Percentiles rank a stretch among this genome's conserved stretches.
These are phyloP conservation scores for Solea solea DNA, from an alignment of 2,113 vertebrate species.

Conservation along the genomic window DNA sequence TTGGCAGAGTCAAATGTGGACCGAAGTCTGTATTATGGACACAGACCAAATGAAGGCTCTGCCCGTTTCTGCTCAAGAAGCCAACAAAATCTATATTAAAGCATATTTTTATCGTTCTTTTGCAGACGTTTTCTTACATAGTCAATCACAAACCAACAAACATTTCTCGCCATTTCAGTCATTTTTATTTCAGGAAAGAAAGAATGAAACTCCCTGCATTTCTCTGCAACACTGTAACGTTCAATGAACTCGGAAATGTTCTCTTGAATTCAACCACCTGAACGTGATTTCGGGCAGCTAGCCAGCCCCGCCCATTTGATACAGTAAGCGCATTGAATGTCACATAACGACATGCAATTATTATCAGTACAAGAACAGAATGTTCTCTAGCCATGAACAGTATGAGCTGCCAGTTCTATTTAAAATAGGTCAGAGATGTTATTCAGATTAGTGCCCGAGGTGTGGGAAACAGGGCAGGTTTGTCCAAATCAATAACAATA, in stretches of 20 bases:
- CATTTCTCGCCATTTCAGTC: too few relatives aligned
- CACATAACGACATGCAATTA: neutral
- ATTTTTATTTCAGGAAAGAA: too few relatives aligned
- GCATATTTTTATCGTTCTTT: too few relatives aligned
- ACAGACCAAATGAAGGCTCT: too few relatives aligned
- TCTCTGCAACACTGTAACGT: neutral
- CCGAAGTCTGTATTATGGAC: too few relatives aligned
- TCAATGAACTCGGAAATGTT: neutral
- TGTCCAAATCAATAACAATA: neutral
- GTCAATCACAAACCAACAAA: too few relatives aligned
- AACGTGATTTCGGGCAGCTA: neutral
- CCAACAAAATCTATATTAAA: too few relatives aligned
- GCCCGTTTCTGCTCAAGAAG: too few relatives aligned
- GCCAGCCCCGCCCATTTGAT: neutral
- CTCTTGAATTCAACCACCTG: neutral
- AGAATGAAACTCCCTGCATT: neutral
- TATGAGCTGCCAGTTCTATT: neutral
- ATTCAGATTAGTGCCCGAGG: neutral
- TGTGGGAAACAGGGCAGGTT: neutral
- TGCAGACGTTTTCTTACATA: too few relatives aligned
- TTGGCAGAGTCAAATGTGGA: too few relatives aligned
- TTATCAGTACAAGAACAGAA: neutral
- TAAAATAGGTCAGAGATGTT: neutral
- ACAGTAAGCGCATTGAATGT: neutral
- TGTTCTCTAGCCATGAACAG: neutral